phyloP scores from a whole-genome alignment of 2,888 invertebrate genomes.

The Lasius fuliginosus region DNA sequence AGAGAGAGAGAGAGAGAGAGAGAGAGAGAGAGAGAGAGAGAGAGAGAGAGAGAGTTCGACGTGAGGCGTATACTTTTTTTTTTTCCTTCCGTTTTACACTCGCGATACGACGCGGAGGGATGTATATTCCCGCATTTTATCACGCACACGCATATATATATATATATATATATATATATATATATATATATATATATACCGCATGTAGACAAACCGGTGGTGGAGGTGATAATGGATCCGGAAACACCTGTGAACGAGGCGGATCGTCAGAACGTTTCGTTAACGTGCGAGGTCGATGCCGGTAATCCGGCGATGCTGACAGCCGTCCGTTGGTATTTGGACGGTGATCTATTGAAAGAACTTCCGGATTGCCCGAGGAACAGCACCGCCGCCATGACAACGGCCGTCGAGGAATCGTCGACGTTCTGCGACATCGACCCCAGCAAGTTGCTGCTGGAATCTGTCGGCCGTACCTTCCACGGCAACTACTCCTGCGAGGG shows the following conservation, averaged over 20 bases:
- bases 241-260: conserved; percentile 92
- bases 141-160: conserved; percentile 70
- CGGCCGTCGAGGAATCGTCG: conserved; percentile 81
- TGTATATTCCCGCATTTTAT: conserved; percentile 30
- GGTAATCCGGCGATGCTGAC: conserved; percentile 92
- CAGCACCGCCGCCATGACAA: conserved; percentile 70
- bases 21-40: no score
- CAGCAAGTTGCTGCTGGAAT: conserved; percentile 93
- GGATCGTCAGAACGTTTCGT: conserved; percentile 93
- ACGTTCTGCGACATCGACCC: conserved; percentile 95
- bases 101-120: background rate
- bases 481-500: conserved; percentile 98
- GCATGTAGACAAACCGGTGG: conserved; percentile 91
- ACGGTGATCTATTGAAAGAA: conserved; percentile 94
- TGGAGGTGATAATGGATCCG: conserved; percentile 92
- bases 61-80: background rate
- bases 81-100: background rate
- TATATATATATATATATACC: no score
- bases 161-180: background rate
- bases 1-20: no score
- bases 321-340: conserved; percentile 95
- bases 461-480: conserved; percentile 95
- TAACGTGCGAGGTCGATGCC: conserved; percentile 92
- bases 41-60: background rate
- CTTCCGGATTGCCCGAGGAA: conserved; percentile 92